phyloP scores from a whole-genome alignment of 2,888 invertebrate genomes.

The Blomia tropicalis region DNA sequence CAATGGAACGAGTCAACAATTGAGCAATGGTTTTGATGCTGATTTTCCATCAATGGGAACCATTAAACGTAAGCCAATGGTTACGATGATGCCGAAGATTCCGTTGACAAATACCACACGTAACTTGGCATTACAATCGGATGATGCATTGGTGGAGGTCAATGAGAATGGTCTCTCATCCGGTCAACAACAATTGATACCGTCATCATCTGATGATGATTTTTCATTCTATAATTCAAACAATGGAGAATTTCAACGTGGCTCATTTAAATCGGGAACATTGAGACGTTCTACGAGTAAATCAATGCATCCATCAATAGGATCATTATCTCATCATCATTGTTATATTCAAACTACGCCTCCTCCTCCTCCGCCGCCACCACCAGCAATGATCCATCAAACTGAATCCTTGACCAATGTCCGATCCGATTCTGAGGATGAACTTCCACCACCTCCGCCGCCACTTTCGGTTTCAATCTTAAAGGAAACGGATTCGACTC shows the following conservation, averaged over 20 bases:
- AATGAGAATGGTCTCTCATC: conserved; percentile 23
- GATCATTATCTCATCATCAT: conserved; percentile 18
- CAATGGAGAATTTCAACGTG: not conserved
- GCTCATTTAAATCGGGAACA: not conserved
- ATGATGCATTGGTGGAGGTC: conserved; percentile 43
- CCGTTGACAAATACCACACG: conserved; percentile 77
- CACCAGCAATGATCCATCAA: conserved; percentile 4
- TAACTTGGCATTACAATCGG: conserved; percentile 60
- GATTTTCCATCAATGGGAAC: conserved; percentile 47
- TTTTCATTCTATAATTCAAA: conserved; percentile 19
- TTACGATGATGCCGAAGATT: conserved; percentile 63
- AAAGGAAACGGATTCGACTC: not conserved
- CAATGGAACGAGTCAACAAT: not conserved
- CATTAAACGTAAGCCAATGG: conserved; percentile 73
- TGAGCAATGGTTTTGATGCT: conserved; percentile 37
- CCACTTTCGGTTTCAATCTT: not conserved
- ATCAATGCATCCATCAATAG: not conserved
- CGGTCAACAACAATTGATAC: conserved; percentile 27
- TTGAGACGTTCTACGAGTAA: not conserved
- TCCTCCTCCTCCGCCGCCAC: not conserved
- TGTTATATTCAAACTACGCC: not conserved
- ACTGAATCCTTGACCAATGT: not conserved
- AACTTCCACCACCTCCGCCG: conserved; percentile 1
- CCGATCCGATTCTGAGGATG: conserved; percentile 5
- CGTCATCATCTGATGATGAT: conserved; percentile 14